Evolutionary conservation across 2,888 invertebrate species (phyloP).

Genomic region (Caenorhabditis sp.): DNA sequence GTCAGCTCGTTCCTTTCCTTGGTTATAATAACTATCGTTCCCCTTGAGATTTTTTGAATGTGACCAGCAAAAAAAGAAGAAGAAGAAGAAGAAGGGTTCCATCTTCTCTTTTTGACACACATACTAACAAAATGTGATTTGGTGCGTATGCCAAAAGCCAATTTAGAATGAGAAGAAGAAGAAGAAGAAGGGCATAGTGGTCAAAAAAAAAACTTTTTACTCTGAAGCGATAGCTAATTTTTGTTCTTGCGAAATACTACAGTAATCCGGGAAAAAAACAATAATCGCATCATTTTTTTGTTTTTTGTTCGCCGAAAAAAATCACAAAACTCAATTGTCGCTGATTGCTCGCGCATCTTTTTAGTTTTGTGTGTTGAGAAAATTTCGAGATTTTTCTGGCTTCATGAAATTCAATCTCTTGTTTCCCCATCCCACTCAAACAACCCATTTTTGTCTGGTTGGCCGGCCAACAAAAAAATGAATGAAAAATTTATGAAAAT

Average conservation of each 20-base stretch:
- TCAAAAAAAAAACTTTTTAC: not conserved
- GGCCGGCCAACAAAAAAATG: too few relatives aligned
- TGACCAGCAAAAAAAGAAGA: not conserved
- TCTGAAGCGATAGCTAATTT: not conserved
- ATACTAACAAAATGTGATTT: not conserved
- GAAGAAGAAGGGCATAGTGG: not conserved
- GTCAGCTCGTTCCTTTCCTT: too few relatives aligned
- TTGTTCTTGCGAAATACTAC: not conserved
- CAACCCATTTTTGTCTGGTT: not conserved
- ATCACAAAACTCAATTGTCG: not conserved
- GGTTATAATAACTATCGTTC: not conserved
- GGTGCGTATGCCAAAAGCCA: not conserved
- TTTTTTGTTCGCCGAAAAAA: not conserved
- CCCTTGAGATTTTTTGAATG: not conserved
- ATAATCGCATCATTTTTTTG: not conserved
- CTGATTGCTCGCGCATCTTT: not conserved
- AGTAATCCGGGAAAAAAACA: not conserved
- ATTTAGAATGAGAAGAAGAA: not conserved
- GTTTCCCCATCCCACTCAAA: not conserved
- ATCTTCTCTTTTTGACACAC: not conserved
- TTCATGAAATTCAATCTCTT: not conserved
- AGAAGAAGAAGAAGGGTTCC: not conserved
- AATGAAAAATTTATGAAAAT: slow-evolving; percentile 1
- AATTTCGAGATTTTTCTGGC: not conserved
- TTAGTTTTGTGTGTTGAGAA: not conserved